phyloP scores from a whole-genome alignment of 2,888 invertebrate genomes.

The Lycia hirtaria region DNA sequence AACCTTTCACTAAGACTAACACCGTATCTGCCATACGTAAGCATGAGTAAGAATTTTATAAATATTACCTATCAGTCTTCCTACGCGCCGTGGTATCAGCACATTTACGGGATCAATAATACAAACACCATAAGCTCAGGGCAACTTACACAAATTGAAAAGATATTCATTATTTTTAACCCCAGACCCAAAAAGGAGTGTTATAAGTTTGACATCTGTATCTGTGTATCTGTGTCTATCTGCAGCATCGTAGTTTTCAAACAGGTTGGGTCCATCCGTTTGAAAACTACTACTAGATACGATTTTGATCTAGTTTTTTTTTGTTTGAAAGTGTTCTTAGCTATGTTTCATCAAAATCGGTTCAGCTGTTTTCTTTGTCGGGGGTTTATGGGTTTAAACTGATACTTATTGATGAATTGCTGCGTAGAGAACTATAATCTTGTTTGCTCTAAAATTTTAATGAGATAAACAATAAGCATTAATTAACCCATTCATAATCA shows the following conservation, averaged over 20 bases:
- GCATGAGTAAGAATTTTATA: background rate
- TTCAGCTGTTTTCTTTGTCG: too few relatives aligned
- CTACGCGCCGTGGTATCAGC: conserved; percentile 6
- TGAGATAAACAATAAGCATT: background rate
- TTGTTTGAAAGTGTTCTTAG: too few relatives aligned
- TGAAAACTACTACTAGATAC: too few relatives aligned
- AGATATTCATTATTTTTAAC: background rate
- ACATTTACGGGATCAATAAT: conserved; percentile 25
- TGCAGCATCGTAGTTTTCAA: too few relatives aligned
- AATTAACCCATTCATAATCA: background rate
- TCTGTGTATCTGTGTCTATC: too few relatives aligned
- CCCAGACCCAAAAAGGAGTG: too few relatives aligned
- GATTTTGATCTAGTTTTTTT: too few relatives aligned
- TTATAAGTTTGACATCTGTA: too few relatives aligned
- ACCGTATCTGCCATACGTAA: background rate
- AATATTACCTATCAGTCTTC: conserved; percentile 3
- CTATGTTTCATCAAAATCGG: too few relatives aligned
- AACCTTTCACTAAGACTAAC: background rate
- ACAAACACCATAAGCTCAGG: conserved; percentile 17
- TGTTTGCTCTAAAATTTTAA: background rate
- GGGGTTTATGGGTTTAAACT: too few relatives aligned
- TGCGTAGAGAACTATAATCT: background rate
- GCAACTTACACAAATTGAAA: conserved; percentile 3
- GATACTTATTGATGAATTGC: too few relatives aligned
- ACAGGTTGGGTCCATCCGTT: too few relatives aligned